A percentile compares a stretch with the other conserved stretches of the same genome.
phyloP scores from a whole-genome alignment of 2,888 invertebrate genomes.

The Malachius bipustulatus region DNA sequence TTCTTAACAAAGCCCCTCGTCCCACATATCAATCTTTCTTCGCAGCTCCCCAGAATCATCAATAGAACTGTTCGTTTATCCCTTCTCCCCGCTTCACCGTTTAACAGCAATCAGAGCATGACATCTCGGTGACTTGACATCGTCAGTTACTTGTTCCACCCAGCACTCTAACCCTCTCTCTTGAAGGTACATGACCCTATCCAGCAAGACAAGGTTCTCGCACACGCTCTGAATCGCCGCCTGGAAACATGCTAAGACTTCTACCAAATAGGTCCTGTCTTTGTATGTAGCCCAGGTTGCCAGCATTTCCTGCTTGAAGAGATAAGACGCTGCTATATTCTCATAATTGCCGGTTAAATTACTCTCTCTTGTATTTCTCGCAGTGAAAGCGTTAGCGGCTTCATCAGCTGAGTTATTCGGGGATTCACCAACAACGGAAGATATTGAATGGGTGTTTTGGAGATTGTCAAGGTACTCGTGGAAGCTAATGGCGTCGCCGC shows the following conservation, averaged over 20 bases:
- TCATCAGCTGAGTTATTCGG: too few relatives aligned
- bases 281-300: slow-evolving; percentile 29
- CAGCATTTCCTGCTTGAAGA: slow-evolving; percentile 25
- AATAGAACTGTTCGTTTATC: too few relatives aligned
- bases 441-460: slow-evolving; percentile 25
- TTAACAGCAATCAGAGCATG: slow-evolving; percentile 47
- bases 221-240: slow-evolving; percentile 42
- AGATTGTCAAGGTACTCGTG: slow-evolving; percentile 27
- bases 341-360: too few relatives aligned
- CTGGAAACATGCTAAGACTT: slow-evolving; percentile 37
- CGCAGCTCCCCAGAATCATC: too few relatives aligned
- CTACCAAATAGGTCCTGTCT: slow-evolving; percentile 33
- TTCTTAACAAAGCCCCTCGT: too few relatives aligned
- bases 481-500: slow-evolving; percentile 24
- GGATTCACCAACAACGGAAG: too few relatives aligned
- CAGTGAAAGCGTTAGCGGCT: too few relatives aligned
- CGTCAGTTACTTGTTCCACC: slow-evolving; percentile 48
- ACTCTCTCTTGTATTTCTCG: too few relatives aligned
- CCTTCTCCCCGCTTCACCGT: slow-evolving; percentile 25
- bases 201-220: slow-evolving; percentile 44
- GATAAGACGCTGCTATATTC: too few relatives aligned
- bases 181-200: slow-evolving; percentile 40
- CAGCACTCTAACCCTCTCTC: slow-evolving; percentile 35
- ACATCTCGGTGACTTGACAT: slow-evolving; percentile 53
- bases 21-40: too few relatives aligned